Evolutionary conservation across 1,140 invertebrate genomes (phyloP), one percentile per base, ranked within the genome.

Genomic region (Sitobion miscanthi): DNA sequence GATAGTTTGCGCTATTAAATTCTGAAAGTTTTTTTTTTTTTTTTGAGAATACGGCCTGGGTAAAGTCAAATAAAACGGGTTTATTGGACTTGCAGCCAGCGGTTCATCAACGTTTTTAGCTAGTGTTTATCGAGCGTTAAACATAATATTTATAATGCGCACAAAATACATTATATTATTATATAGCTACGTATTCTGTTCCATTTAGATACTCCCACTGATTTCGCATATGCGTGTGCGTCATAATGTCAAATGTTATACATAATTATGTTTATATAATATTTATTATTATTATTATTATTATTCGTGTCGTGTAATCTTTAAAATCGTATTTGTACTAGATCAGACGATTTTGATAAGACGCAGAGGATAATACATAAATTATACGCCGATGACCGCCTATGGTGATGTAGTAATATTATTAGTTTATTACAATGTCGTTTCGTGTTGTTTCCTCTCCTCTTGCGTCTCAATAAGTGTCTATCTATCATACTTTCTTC

Each of bases 111-210:
- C 62, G 62, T 25, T 62, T 11, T 62, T 62, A 62, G 57, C 17
- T 14, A 77, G 62, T 77, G 62, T 77, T 77, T 77, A 77, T 77
- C 62, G 62, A 77, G 30, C 62, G 62, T 77, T 77, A 77, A 77
- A 77, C n/a, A 77, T 35, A 77, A 17, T 77, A 77, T 77, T 77
- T 77, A 77, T 77, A 77, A 77, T 77, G 62, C 14, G n/a, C 5
- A n/a, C 62, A 77, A n/a, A n/a, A 77, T 35, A 54, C 52, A 54
- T 54, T 54, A 54, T 52, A 30, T 30, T 69, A n/a, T 52, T 49
- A 49, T 30, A 62, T 69, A 69, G 14, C 14, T n/a, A n/a, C 14
- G 52, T 23, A 77, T n/a, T 69, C 30, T 35, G 62, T 77, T 77
- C n/a, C n/a, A 77, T 77, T 77, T n/a, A n/a, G 4, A 35, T 77